A percentile compares a stretch with the other conserved stretches of the same genome.
Evolutionary conservation across 2,888 invertebrate species (phyloP).

Genomic region (Ornithoptera alexandrae): DNA sequence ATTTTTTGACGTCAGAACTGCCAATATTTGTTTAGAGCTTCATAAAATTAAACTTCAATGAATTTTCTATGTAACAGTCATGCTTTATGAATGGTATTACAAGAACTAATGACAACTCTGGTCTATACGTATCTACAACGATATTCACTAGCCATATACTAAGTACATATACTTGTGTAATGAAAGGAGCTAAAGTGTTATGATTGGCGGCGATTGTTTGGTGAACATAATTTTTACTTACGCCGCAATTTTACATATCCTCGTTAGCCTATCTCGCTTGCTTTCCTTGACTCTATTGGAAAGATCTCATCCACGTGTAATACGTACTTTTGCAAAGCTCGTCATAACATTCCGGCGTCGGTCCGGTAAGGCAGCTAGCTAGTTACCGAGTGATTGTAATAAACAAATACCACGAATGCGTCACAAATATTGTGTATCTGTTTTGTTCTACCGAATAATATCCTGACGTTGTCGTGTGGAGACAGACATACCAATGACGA

Average conservation of each 20-base stretch:
- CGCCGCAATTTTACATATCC: not conserved
- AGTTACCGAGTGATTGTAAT: slow-evolving; percentile 12
- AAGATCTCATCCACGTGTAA: not conserved
- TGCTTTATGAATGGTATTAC: slow-evolving; percentile 20
- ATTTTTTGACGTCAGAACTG: too few relatives aligned
- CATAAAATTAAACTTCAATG: too few relatives aligned
- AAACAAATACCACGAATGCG: slow-evolving; percentile 25
- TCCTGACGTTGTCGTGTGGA: not conserved
- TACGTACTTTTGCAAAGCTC: slow-evolving; percentile 20
- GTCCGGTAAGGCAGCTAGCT: slow-evolving; percentile 6
- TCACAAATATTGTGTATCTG: slow-evolving; percentile 18
- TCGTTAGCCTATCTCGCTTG: not conserved
- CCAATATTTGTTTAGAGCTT: too few relatives aligned
- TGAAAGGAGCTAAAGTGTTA: not conserved
- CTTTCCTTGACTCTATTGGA: not conserved
- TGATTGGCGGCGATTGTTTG: not conserved
- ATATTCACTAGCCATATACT: too few relatives aligned
- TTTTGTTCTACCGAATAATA: slow-evolving; percentile 16
- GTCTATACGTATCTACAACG: not conserved
- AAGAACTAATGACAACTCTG: not conserved
- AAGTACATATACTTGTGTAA: too few relatives aligned
- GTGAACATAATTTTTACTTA: slow-evolving; percentile 8
- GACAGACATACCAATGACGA: slow-evolving; percentile 11
- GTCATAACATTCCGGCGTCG: slow-evolving; percentile 3
- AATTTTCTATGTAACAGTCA: too few relatives aligned